Evolutionary conservation across 2,113 vertebrate genomes (phyloP).

Genomic region (Callionymus lyra): DNA sequence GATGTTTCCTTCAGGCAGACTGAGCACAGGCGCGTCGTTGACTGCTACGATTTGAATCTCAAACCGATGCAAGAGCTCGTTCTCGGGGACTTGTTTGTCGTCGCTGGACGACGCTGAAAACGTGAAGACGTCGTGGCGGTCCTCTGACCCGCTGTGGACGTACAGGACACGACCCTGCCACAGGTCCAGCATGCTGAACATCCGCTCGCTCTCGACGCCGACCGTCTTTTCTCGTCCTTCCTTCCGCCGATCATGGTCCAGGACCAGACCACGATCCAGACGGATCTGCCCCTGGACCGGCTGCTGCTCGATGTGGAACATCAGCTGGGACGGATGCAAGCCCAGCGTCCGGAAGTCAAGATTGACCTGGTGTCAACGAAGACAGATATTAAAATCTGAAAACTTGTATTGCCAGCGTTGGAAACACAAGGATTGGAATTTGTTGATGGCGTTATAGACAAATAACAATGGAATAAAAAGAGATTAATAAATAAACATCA

Average conservation of each 20-base stretch:
- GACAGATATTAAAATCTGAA: too few species aligned
- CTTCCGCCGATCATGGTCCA: background rate
- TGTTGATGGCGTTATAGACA: too few species aligned
- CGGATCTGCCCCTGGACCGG: constrained; percentile 71
- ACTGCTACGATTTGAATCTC: constrained; percentile 69
- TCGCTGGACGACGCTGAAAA: constrained; percentile 71
- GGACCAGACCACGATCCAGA: constrained; percentile 46
- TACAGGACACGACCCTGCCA: constrained; percentile 73
- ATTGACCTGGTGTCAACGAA: constrained; percentile 47
- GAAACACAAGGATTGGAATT: too few species aligned
- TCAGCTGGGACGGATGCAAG: constrained; percentile 70
- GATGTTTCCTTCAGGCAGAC: constrained; percentile 70
- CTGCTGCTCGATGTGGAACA: constrained; percentile 69
- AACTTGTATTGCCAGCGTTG: too few species aligned
- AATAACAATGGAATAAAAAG: too few species aligned
- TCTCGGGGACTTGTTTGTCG: constrained; percentile 56
- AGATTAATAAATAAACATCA: too few species aligned
- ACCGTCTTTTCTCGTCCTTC: constrained; percentile 10
- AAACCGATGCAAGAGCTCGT: constrained; percentile 60
- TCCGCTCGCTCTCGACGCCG: constrained; percentile 29
- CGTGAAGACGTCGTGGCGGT: constrained; percentile 68
- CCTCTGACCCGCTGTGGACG: constrained; percentile 78
- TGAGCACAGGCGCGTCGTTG: constrained; percentile 76
- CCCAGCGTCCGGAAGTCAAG: constrained; percentile 69
- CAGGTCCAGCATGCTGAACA: constrained; percentile 76